A percentile compares a stretch with the other conserved stretches of the same genome.
phyloP scores from a whole-genome alignment of 2,797 vertebrate species.

The Sebastes steindachneri region DNA sequence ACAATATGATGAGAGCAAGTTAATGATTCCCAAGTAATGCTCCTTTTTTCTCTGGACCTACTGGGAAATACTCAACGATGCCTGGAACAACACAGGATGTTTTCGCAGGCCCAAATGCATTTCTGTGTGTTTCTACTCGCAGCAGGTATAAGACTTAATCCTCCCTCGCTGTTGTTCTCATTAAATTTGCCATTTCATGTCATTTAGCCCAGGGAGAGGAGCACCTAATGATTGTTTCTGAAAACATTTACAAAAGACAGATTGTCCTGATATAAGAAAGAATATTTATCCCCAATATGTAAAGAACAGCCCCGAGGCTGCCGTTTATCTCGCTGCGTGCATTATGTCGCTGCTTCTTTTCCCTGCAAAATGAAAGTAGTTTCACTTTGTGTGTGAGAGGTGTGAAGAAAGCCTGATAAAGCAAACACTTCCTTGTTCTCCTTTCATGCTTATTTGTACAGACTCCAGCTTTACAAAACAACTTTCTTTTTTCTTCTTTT shows the following conservation, averaged over 20 bases:
- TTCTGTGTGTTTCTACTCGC: neutral
- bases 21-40: neutral
- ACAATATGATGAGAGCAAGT: neutral
- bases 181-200: conserved; percentile 43
- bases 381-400: conserved; percentile 19
- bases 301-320: conserved; percentile 32
- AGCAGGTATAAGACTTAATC: conserved; percentile 7
- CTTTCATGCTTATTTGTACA: conserved; percentile 34
- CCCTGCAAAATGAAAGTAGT: conserved; percentile 18
- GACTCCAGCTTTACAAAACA: conserved; percentile 14
- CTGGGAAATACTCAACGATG: neutral
- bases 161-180: conserved; percentile 3
- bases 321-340: conserved; percentile 17
- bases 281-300: conserved; percentile 32
- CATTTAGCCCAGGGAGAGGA: conserved; percentile 46
- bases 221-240: conserved; percentile 28
- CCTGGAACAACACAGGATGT: neutral
- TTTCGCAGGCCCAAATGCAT: neutral
- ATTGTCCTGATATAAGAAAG: conserved; percentile 42
- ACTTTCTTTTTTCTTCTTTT: neutral
- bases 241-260: conserved; percentile 42
- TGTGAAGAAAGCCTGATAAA: conserved; percentile 35
- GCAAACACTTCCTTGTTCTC: conserved; percentile 39
- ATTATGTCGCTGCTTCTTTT: conserved; percentile 10
- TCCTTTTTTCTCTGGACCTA: neutral